These are phyloP conservation scores for Mactromeris polynyma DNA, from an alignment of 2,888 invertebrate genomes.

Conservation along the genomic window DNA sequence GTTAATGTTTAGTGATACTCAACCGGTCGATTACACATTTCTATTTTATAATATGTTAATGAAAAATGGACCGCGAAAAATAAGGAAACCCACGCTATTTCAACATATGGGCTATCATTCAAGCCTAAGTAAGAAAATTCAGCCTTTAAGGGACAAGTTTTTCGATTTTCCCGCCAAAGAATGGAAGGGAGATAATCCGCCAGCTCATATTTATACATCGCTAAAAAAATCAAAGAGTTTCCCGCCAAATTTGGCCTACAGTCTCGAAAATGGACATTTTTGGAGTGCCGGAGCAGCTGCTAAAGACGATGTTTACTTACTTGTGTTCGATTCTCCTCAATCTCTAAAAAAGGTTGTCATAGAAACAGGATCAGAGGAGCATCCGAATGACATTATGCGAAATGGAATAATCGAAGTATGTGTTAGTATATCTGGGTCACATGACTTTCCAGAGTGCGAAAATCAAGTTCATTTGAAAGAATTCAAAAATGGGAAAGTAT, in stretches of 20 bases:
- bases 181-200: constrained; percentile 84
- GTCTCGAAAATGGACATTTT: constrained; percentile 85
- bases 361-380: constrained; percentile 80
- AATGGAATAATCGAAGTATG: constrained; percentile 80
- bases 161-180: constrained; percentile 74
- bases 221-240: constrained; percentile 83
- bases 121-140: constrained; percentile 76
- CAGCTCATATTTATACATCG: constrained; percentile 85
- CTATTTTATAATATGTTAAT: constrained; percentile 75
- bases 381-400: constrained; percentile 80
- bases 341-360: constrained; percentile 81
- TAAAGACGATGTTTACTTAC: constrained; percentile 82
- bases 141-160: constrained; percentile 76
- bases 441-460: constrained; percentile 65
- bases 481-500: constrained; percentile 80
- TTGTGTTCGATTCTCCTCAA: constrained; percentile 83
- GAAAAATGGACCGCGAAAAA: constrained; percentile 67
- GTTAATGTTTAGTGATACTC: constrained; percentile 80
- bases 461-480: constrained; percentile 69
- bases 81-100: constrained; percentile 77
- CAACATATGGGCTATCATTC: constrained; percentile 79
- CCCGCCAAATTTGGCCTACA: constrained; percentile 85
- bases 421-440: constrained; percentile 65
- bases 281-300: constrained; percentile 84
- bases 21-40: constrained; percentile 78